Percentiles rank a stretch among this genome's conserved stretches.
Conservation (phyloP, 1,140 invertebrate genomes). For the Oryctes rhinoceros region DNA sequence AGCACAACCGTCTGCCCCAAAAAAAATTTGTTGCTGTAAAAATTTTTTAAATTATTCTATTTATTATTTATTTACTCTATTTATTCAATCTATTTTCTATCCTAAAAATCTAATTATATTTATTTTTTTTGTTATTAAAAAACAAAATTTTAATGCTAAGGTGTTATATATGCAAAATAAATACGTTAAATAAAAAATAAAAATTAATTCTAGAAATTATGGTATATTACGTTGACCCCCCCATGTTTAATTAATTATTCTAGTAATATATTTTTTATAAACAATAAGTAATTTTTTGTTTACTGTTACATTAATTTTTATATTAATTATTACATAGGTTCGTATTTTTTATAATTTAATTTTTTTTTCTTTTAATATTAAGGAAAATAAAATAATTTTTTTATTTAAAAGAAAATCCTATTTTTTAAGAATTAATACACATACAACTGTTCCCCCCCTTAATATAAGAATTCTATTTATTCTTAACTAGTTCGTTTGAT, state of each 20-base stretch:
- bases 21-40: too few species aligned
- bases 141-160: slow-evolving; percentile 7
- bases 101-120: background rate
- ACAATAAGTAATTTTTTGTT: background rate
- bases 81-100: background rate
- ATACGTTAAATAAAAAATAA: background rate
- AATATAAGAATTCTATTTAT: background rate
- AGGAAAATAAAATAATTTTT: background rate
- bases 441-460: background rate
- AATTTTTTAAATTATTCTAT: too few species aligned
- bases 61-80: background rate
- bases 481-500: background rate
- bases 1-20: too few species aligned
- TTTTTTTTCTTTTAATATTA: too few species aligned
- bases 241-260: background rate
- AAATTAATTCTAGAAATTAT: slow-evolving; percentile 10
- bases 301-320: background rate
- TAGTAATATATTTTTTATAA: background rate
- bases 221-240: background rate
- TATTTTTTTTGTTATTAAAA: background rate
- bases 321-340: background rate
- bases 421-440: slow-evolving; percentile 20
- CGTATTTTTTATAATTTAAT: background rate
- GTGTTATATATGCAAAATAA: slow-evolving; percentile 18
- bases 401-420: background rate